phyloP scores from a whole-genome alignment of 2,888 invertebrate species.

The Ornithoptera alexandrae region DNA sequence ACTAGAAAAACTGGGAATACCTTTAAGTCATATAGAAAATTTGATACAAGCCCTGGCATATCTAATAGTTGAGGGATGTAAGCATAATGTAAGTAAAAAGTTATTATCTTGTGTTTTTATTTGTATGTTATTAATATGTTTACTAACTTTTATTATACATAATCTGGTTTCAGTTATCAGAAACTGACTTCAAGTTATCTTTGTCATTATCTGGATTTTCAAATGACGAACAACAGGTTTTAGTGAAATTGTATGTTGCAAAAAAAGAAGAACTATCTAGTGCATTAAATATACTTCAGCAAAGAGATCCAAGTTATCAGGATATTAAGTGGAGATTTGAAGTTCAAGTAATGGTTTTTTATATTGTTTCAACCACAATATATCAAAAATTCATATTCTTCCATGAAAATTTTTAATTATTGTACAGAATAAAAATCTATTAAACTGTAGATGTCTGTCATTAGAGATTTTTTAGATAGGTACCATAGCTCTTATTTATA shows the following conservation, averaged over 20 bases:
- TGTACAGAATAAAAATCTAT: neutral
- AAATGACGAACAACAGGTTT: conserved; percentile 78
- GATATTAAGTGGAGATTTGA: conserved; percentile 73
- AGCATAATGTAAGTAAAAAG: conserved; percentile 80
- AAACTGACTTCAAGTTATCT: conserved; percentile 67
- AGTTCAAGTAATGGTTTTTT: conserved; percentile 56
- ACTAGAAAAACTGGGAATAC: conserved; percentile 81
- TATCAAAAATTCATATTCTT: neutral
- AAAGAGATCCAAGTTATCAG: conserved; percentile 62
- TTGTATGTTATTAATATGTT: neutral
- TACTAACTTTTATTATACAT: neutral
- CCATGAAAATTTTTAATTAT: neutral
- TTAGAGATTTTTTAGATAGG: too few species aligned
- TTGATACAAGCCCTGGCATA: conserved; percentile 87
- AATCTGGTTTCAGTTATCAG: conserved; percentile 56
- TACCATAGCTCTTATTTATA: too few species aligned
- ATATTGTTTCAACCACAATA: neutral
- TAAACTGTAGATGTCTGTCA: too few species aligned
- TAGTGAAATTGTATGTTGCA: conserved; percentile 80
- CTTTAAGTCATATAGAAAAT: conserved; percentile 78
- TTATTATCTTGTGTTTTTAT: neutral
- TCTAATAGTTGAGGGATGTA: conserved; percentile 85
- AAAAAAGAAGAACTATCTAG: conserved; percentile 78
- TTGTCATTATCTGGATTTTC: conserved; percentile 79
- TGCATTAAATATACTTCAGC: conserved; percentile 69